These are phyloP conservation scores for Ammodramus savannarum DNA, from an alignment of 2,113 vertebrate species.

Conservation along the genomic window DNA sequence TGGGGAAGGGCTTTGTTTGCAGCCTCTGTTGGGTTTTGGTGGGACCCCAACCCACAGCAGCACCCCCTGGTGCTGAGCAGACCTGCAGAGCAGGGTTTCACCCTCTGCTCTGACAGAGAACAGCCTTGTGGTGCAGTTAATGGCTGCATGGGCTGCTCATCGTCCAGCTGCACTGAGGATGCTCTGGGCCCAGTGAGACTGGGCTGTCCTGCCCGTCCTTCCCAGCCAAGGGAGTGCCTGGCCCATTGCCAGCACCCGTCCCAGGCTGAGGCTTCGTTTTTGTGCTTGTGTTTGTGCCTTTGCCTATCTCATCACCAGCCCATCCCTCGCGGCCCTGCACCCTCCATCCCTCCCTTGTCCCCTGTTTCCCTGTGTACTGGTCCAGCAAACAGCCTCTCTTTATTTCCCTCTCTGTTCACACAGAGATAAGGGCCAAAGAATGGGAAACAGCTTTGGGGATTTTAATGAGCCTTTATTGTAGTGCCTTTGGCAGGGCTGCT, in stretches of 20 bases:
- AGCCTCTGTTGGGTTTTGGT: neutral
- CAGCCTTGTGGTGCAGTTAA: neutral
- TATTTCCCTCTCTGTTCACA: constrained; percentile 35
- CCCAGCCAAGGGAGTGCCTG: neutral
- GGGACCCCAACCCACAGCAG: accelerated
- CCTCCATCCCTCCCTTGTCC: neutral
- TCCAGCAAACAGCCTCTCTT: neutral
- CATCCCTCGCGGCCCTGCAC: neutral
- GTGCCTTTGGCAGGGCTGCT: constrained; percentile 30
- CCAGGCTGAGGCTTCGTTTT: neutral
- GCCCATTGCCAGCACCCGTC: neutral
- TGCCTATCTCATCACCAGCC: neutral
- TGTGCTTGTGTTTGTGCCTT: neutral
- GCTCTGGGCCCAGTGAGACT: accelerated
- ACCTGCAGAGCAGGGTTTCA: neutral
- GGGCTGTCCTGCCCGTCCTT: neutral
- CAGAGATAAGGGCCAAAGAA: constrained; percentile 58
- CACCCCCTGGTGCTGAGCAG: accelerated
- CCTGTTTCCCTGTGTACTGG: neutral
- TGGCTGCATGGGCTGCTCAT: accelerated
- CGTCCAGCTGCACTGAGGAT: accelerated
- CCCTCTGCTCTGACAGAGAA: neutral
- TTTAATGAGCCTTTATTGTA: constrained; percentile 49
- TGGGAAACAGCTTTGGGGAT: constrained; percentile 26
- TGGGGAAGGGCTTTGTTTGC: neutral